Conservation (phyloP, 2,888 invertebrate species). For the Smittia aterrima region DNA sequence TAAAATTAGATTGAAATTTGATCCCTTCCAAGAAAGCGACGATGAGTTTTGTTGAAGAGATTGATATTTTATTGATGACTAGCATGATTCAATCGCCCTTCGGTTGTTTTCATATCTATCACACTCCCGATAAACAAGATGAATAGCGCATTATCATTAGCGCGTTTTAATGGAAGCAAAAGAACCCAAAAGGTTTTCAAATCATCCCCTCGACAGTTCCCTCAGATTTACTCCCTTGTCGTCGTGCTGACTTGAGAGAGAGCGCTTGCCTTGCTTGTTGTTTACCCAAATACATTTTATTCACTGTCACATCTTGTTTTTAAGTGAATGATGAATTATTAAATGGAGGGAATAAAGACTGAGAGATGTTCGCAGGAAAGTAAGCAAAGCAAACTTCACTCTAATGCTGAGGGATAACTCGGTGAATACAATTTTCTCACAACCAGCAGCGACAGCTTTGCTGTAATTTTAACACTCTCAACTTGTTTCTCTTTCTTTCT, state of each 20-base stretch:
- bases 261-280: constrained; percentile 15
- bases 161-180: background rate
- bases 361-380: constrained; percentile 7
- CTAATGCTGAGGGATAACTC: constrained; percentile 19
- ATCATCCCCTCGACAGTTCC: background rate
- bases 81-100: background rate
- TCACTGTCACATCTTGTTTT: constrained; percentile 41
- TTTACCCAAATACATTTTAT: constrained; percentile 41
- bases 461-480: constrained; percentile 22
- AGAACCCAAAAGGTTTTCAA: background rate
- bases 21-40: too few relatives aligned
- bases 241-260: background rate
- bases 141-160: constrained; percentile 9
- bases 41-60: too few relatives aligned
- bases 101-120: background rate
- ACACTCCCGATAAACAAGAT: background rate
- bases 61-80: background rate
- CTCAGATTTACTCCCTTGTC: background rate
- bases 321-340: constrained; percentile 41
- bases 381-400: background rate
- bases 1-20: too few relatives aligned
- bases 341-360: constrained; percentile 21
- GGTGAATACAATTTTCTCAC: constrained; percentile 18
- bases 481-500: background rate
- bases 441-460: background rate